Percentiles rank a stretch among this genome's conserved stretches.
phyloP scores from a whole-genome alignment of 2,113 vertebrate species.

The Thinocorus orbignyianus region DNA sequence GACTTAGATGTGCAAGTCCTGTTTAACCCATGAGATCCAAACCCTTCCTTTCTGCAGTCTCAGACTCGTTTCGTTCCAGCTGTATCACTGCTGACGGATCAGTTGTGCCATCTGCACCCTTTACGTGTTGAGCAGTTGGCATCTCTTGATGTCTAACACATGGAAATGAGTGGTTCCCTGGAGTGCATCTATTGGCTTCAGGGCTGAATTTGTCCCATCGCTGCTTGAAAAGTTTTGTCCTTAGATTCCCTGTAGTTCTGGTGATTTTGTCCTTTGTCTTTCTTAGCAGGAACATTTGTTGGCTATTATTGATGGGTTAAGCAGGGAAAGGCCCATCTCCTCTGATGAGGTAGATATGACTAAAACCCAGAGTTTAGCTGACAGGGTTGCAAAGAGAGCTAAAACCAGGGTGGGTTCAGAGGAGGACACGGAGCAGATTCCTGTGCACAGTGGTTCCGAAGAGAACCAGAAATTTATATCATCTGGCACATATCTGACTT shows the following conservation, averaged over 20 bases:
- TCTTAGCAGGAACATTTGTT: background rate
- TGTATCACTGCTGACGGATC: background rate
- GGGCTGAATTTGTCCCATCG: background rate
- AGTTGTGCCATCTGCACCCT: background rate
- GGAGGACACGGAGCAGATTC: background rate
- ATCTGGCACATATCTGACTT: background rate
- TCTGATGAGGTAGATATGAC: background rate
- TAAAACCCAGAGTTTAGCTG: background rate
- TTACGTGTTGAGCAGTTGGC: background rate
- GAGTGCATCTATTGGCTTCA: background rate
- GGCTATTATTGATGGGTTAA: background rate
- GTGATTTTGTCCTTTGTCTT: background rate
- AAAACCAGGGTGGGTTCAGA: background rate
- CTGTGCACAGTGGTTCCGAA: background rate
- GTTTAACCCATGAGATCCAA: background rate
- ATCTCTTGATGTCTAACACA: fast-evolving
- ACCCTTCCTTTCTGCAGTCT: background rate
- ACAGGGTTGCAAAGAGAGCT: background rate
- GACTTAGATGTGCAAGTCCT: background rate
- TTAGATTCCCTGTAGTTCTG: background rate
- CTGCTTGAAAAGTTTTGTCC: background rate
- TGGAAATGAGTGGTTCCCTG: background rate
- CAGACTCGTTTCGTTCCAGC: fast-evolving
- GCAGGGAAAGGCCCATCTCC: background rate
- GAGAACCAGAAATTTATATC: background rate